Evolutionary conservation across 2,113 vertebrate species (phyloP).

Genomic region (Aegotheles bennettii): DNA sequence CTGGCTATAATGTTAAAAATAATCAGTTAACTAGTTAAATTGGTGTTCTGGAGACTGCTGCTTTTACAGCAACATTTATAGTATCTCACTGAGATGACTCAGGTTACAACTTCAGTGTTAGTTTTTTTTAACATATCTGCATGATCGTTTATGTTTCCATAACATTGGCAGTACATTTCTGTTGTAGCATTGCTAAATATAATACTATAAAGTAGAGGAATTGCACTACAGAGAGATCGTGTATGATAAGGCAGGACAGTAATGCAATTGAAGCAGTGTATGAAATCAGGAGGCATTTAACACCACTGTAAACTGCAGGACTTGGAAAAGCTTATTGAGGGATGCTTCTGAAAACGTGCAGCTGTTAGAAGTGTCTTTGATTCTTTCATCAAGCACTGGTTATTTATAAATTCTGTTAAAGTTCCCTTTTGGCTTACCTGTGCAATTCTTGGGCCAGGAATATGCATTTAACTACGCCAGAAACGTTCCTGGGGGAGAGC

Average conservation of each 20-base stretch:
- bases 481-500: background rate
- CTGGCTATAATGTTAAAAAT: background rate
- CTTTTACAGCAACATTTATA: background rate
- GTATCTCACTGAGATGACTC: background rate
- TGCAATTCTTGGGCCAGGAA: background rate
- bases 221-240: background rate
- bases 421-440: background rate
- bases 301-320: background rate
- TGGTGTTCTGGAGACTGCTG: background rate
- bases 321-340: background rate
- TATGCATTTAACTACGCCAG: rapidly evolving
- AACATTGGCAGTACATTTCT: background rate
- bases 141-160: background rate
- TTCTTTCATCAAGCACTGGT: background rate
- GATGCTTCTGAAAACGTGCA: background rate
- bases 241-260: background rate
- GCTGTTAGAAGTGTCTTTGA: background rate
- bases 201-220: background rate
- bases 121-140: background rate
- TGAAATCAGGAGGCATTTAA: background rate
- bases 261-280: background rate
- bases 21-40: background rate
- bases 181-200: background rate
- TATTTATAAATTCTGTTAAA: background rate
- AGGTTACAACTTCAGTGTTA: background rate